Evolutionary conservation across 64 coral and sea anemone genomes (phyloP), one percentile per base, ranked within the genome.

Genomic region (Cladopsammia gracilis): DNA sequence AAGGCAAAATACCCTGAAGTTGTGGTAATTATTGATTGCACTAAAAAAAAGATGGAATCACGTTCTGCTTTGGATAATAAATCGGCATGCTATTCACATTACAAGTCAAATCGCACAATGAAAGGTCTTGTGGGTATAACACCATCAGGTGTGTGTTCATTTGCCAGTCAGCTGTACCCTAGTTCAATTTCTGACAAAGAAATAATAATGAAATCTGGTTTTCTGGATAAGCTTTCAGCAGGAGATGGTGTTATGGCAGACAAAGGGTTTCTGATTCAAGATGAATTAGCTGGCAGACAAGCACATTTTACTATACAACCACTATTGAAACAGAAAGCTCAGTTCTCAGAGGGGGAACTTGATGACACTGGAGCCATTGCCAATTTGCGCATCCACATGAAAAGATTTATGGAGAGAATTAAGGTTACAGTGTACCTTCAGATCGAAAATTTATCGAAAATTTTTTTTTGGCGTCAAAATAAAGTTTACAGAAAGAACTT

Each of bases 271-370:
- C 20, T 72, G 50, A 87, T 87, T 72, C 46, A 87, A 50, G 86
- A 61, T 88, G 70, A 75, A 22, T 20, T 88, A n/a, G 86, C 34
- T 88, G 52, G 54, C 53, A 88, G 58, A 62, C 51, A 88, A 88
- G 85, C 71, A 62, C 70, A 75, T 76, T 53, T 88, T 76, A 49
- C 46, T 58, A 88, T 76, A 76, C 68, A 68, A 8, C 85, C 85
- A 53, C 58, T 76, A 26, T 62, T 88, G 51, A 62, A 75, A 62
- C 57, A 64, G 9, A 88, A 88, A 76, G 71, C 45, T 22, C 72
- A 88, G 70, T 88, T 88, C 34, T 73, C 67, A 58, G 85, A 88
- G 69, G 85, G 72, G n/a, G 67, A 74, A 88, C 50, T 74, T 73
- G 82, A 88, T 22, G 72, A 47, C 10, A 73, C 48, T 15, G 54